Evolutionary conservation across 1,140 invertebrate species (phyloP).

Genomic region (Colletes latitarsis): DNA sequence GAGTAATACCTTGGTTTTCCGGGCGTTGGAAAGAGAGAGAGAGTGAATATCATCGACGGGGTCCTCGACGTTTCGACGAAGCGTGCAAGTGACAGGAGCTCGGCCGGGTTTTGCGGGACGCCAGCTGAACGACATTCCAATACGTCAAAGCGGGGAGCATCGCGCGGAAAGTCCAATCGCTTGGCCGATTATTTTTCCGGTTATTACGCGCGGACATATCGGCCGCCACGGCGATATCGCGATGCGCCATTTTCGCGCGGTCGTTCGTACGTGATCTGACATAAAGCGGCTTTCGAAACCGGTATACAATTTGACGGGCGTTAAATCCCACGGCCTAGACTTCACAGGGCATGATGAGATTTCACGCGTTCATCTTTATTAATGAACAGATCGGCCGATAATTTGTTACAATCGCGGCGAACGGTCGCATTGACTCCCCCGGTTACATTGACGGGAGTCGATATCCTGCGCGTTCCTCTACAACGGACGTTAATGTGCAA

Average conservation of each 20-base stretch:
- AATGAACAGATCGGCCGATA: conserved; percentile 45
- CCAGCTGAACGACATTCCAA: conserved; percentile 62
- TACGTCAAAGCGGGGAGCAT: conserved; percentile 55
- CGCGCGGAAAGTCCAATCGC: conserved; percentile 59
- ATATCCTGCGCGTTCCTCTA: not conserved
- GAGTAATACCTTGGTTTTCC: too few relatives aligned
- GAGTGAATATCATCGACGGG: conserved; percentile 55
- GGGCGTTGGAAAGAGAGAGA: not conserved
- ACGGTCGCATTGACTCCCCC: too few relatives aligned
- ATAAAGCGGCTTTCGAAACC: conserved; percentile 52
- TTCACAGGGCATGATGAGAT: conserved; percentile 26
- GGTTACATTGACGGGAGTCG: conserved; percentile 17
- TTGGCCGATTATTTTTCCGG: conserved; percentile 64
- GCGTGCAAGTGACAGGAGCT: conserved; percentile 64
- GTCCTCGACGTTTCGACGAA: conserved; percentile 54
- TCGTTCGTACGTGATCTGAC: conserved; percentile 44
- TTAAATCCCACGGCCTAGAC: conserved; percentile 40
- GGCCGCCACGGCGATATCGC: conserved; percentile 47
- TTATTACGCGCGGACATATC: conserved; percentile 58
- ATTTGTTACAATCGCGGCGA: conserved; percentile 10
- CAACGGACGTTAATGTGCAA: not conserved
- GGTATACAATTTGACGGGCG: conserved; percentile 38
- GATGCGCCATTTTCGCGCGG: conserved; percentile 50
- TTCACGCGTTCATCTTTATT: conserved; percentile 41
- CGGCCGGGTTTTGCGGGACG: conserved; percentile 52